Base-by-base conservation (phyloP, 1,140 invertebrate genomes). In the Neuroterus valhalla region DNA sequence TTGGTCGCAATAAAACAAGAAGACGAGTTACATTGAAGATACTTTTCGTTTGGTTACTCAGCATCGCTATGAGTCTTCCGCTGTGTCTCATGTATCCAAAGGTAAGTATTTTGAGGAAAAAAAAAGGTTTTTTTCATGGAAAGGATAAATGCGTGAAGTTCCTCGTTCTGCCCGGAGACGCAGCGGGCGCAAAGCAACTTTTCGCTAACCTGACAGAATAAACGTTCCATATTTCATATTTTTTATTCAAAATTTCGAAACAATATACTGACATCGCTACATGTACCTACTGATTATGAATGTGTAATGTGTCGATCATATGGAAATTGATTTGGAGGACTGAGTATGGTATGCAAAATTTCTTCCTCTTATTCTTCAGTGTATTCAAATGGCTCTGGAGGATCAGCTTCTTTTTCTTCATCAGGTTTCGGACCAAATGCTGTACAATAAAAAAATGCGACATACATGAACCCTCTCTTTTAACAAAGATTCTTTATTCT, bases 331-430 rank as follows among this genome's bases (percentile, higher is more conserved):
- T n/a, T 17, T 38, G 3, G 26, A 3, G 23, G 5, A 62, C 14
- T 62, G 26, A 62, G n/a, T 8, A 23, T 15, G 21, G n/a, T 38
- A 38, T 5, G 15, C 2, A 14, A 14, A 26, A 38, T 31, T 31
- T 62, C 15, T 62, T 23, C 31, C 79, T 21, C 78, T 92, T 93
- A 96, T 89, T 96, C 95, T 86, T 98, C 97, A 78, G 93, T 94
- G 88, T 96, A 99, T 91, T 98, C 97, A 89, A 99, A 99, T 79
- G 98, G 97, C 91, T 98, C 97, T 82, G 98, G 98, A 48, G 97
- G 96, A 86, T 98, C 97, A 2, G 98, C 97, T 90, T 99, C 98
- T 83, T 98, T 97, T 83, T 98, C 97, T 79, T 98, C 97, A 75
- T 97, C 96, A 10, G 95, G 94, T 89, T 98, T 98, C 0, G 97